phyloP scores from a whole-genome alignment of 37 sponge, comb jelly and placozoan genomes.

The Hormiphora californensis region DNA sequence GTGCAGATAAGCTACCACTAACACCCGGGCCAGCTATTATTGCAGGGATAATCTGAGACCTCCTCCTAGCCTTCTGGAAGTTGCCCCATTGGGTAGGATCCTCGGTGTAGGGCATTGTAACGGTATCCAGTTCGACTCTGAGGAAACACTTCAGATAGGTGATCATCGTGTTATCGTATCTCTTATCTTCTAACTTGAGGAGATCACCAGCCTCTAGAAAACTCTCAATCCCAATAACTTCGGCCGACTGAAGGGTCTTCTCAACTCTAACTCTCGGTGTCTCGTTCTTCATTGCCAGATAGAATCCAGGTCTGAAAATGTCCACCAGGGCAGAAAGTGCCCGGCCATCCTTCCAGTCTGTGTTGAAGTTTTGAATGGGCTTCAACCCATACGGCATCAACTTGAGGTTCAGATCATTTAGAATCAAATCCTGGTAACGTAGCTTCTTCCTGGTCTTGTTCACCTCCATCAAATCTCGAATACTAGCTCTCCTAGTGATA shows the following conservation, averaged over 20 bases:
- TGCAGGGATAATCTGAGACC: not conserved
- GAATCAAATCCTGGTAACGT: not conserved
- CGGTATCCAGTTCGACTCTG: not conserved
- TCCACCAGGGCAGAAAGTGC: not conserved
- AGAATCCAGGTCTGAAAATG: not conserved
- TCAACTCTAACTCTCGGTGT: not conserved
- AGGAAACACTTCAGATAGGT: constrained; percentile 17
- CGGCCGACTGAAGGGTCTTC: not conserved
- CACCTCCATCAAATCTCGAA: not conserved
- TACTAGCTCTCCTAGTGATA: not conserved
- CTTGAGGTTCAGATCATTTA: not conserved
- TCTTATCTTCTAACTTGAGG: not conserved
- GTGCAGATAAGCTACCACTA: not conserved
- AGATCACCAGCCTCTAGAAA: not conserved
- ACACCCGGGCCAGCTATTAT: not conserved
- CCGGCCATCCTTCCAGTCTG: not conserved
- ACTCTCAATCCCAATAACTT: not conserved
- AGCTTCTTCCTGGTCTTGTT: not conserved
- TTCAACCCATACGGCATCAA: not conserved
- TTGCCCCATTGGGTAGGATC: not conserved
- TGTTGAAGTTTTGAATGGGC: not conserved
- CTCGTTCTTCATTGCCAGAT: not conserved
- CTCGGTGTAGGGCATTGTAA: not conserved
- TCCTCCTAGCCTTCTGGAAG: not conserved
- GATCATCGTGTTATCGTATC: not conserved